phyloP scores from a whole-genome alignment of 2,888 invertebrate species.

The Anaspis maculata region DNA sequence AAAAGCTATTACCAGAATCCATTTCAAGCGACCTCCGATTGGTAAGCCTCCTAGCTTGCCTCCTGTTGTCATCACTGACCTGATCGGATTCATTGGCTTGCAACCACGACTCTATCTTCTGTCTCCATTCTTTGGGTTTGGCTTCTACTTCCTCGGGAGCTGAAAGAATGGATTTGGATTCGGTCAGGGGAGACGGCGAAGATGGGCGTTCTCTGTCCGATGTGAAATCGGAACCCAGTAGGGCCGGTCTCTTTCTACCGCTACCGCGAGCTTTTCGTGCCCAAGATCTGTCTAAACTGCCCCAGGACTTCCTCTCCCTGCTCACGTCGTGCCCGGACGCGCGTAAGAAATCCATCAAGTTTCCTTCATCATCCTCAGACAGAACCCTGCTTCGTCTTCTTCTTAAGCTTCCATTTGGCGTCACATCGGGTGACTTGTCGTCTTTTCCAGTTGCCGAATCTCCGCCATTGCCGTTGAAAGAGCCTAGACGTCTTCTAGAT shows the following conservation, averaged over 20 bases:
- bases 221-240: constrained; percentile 63
- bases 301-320: constrained; percentile 75
- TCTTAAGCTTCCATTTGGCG: constrained; percentile 81
- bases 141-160: constrained; percentile 50
- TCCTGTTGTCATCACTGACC: constrained; percentile 59
- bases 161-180: constrained; percentile 47
- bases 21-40: constrained; percentile 75
- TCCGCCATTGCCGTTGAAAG: constrained; percentile 45
- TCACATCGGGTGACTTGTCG: constrained; percentile 65
- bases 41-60: constrained; percentile 56
- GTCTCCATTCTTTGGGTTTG: constrained; percentile 67
- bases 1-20: no score
- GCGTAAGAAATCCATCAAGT: constrained; percentile 77
- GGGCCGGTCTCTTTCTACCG: constrained; percentile 70
- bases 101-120: constrained; percentile 88
- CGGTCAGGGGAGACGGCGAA: constrained; percentile 56
- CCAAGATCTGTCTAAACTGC: constrained; percentile 85
- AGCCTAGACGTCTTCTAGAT: constrained; percentile 57
- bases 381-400: constrained; percentile 73
- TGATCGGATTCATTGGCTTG: constrained; percentile 79
- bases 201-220: constrained; percentile 64
- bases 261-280: constrained; percentile 69
- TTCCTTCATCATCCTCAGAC: constrained; percentile 75
- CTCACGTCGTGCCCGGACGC: constrained; percentile 67
- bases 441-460: constrained; percentile 34